Evolutionary conservation across 2,888 invertebrate species (phyloP), one percentile per base, ranked within the genome.

Genomic region (Heliconius aoede): DNA sequence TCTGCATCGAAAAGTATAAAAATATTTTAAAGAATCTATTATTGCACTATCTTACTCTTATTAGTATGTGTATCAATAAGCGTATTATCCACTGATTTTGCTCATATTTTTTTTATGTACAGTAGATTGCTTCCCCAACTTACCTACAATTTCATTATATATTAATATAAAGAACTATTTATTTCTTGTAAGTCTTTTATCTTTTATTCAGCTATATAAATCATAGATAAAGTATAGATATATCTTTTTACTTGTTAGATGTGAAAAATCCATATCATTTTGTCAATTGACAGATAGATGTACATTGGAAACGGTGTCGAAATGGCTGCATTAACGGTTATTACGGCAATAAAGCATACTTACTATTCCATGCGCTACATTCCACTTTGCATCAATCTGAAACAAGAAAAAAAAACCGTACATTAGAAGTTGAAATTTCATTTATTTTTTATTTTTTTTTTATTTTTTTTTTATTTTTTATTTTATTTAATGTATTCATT

Each of bases 301-400:
- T 62, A 40, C 13, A 61, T 28, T 36, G 26, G 21, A 61, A 72
- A n/a, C 26, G 28, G 36, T 55, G 30, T 68, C 24, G 26, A 26
- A 46, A 30, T 26, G 26, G 40, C 28, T 58, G n/a, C 32, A 71
- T 72, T 28, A 40, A 51, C 58, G 60, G 62, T 73, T 77, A 77
- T 69, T 62, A 60, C 68, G 40, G 46, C 68, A 69, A 62, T 79
- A 58, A 75, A 69, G 65, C 30, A 60, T 75, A 79, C 79, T 79
- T 75, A 79, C 79, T 77, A 75, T 79, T 62, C 77, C 72, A 77
- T 74, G 77, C 74, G 77, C 74, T 72, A 79, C 77, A 72, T 77
- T 62, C 73, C 74, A 64, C 51, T 68, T 73, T 51, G 58, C 72
- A 74, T 77, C 58, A 55, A 74, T 75, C 79, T 77, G 79, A 72